These are phyloP conservation scores for Neofelis nebulosa DNA, from an alignment of 2,113 vertebrate genomes.

Conservation along the genomic window DNA sequence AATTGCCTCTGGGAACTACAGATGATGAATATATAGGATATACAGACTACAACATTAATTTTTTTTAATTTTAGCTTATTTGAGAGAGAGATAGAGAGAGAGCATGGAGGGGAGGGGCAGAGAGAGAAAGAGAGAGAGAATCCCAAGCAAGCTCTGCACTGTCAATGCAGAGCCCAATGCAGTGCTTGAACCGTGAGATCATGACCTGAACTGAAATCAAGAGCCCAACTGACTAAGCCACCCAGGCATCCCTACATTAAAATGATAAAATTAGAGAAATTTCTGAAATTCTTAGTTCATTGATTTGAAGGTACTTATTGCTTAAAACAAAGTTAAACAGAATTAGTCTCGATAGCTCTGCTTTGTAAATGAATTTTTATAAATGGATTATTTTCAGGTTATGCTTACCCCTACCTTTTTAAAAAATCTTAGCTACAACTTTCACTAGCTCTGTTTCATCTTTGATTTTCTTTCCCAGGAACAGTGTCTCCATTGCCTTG, in stretches of 20 bases:
- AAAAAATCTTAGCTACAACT: neutral
- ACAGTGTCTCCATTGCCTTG: neutral
- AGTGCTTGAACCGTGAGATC: too few species aligned
- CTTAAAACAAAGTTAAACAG: neutral
- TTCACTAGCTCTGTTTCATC: neutral
- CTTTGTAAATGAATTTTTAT: neutral
- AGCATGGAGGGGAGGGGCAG: too few species aligned
- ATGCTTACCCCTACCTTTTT: neutral
- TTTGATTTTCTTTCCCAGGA: conserved; percentile 14
- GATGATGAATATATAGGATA: neutral
- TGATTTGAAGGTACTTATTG: neutral
- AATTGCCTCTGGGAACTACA: neutral
- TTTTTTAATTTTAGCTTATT: too few species aligned
- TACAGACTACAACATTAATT: neutral
- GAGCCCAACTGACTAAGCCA: too few species aligned
- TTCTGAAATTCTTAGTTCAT: neutral
- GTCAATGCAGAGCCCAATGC: too few species aligned
- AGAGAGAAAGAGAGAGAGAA: too few species aligned
- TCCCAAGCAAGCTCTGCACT: too few species aligned
- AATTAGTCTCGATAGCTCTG: neutral
- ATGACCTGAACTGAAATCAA: too few species aligned
- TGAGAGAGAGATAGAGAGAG: too few species aligned
- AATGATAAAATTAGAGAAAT: neutral
- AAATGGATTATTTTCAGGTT: neutral
- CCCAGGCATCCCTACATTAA: neutral